These are phyloP conservation scores for Drosophila triauraria DNA, from an alignment of 1,140 invertebrate genomes.

Conservation along the genomic window DNA sequence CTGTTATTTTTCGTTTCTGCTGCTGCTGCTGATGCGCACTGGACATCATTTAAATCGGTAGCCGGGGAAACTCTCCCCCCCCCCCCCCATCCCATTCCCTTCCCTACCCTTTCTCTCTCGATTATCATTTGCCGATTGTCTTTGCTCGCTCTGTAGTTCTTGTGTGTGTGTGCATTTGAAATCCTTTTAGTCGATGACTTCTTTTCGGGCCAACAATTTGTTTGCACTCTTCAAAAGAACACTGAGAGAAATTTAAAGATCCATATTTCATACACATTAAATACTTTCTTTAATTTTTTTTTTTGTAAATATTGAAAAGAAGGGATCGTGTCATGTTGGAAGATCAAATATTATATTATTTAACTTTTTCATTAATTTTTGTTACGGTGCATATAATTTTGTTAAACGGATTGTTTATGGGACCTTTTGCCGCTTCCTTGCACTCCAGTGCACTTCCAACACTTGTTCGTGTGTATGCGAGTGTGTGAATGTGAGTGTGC, in stretches of 20 bases:
- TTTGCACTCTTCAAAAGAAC: conserved; percentile 24
- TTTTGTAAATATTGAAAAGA: background rate
- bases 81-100: background rate
- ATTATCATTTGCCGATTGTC: conserved; percentile 28
- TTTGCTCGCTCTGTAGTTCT: background rate
- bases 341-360: background rate
- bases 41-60: conserved; percentile 72
- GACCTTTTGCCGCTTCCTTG: conserved; percentile 19
- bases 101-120: conserved; percentile 6
- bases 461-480: conserved; percentile 20
- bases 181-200: conserved; percentile 36
- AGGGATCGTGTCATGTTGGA: too few relatives aligned
- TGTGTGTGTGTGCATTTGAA: conserved; percentile 26
- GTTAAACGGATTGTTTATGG: conserved; percentile 48
- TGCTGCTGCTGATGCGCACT: conserved; percentile 26
- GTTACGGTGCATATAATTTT: conserved; percentile 32
- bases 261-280: background rate
- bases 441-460: conserved; percentile 7
- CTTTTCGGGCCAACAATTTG: conserved; percentile 62
- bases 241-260: background rate
- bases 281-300: background rate
- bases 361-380: background rate
- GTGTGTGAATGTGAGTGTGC: conserved; percentile 43
- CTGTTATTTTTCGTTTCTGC: conserved; percentile 20
- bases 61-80: conserved; percentile 13